Conservation (phyloP, 2,113 vertebrate genomes). For the Rhynchomys soricoides region DNA sequence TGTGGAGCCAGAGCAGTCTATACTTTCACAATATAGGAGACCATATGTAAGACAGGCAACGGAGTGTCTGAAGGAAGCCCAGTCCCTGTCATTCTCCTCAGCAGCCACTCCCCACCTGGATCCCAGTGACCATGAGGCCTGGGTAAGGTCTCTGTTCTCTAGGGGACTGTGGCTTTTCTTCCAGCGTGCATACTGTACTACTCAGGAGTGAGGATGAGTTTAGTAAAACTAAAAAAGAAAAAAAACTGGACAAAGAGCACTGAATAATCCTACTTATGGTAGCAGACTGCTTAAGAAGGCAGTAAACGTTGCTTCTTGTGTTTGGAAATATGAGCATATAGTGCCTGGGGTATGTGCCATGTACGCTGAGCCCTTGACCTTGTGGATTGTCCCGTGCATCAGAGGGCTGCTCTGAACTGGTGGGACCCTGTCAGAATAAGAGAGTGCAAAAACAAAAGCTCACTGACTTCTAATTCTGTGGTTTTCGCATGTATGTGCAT, state of each 20-base stretch:
- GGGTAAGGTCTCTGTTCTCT: neutral
- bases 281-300: neutral
- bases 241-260: neutral
- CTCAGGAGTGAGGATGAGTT: neutral
- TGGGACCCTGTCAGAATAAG: neutral
- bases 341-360: fast-evolving
- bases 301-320: fast-evolving
- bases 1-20: fast-evolving
- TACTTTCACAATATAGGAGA: neutral
- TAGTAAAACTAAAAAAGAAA: neutral
- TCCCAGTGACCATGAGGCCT: too few relatives aligned
- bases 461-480: neutral
- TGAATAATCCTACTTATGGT: neutral
- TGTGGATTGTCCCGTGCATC: neutral
- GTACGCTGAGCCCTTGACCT: fast-evolving
- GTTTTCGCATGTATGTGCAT: too few relatives aligned
- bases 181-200: neutral
- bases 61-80: neutral
- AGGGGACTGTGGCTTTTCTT: neutral
- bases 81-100: neutral
- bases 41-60: neutral
- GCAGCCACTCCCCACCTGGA: neutral
- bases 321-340: neutral
- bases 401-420: neutral
- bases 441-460: neutral